Conservation (phyloP, 2,113 vertebrate genomes). For the Thermophis baileyi region DNA sequence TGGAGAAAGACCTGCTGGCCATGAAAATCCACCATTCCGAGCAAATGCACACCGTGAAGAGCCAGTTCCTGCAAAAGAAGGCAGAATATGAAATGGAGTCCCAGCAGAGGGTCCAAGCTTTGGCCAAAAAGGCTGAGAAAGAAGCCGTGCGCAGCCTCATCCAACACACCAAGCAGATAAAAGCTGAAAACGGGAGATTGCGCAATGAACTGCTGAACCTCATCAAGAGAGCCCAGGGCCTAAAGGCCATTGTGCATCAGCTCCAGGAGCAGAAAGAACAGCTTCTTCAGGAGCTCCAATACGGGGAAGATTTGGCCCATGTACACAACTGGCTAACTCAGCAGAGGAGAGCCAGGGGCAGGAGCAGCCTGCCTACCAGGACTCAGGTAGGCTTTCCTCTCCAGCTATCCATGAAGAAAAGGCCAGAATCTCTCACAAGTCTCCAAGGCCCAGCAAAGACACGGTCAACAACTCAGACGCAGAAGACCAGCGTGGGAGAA, state of each 20-base stretch:
- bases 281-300: slow-evolving; percentile 49
- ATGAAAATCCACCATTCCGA: slow-evolving; percentile 62
- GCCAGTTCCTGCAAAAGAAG: slow-evolving; percentile 58
- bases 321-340: slow-evolving; percentile 27
- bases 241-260: slow-evolving; percentile 34
- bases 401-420: not conserved
- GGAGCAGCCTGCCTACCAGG: no score
- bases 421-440: not conserved
- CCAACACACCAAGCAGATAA: slow-evolving; percentile 46
- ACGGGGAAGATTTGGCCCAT: slow-evolving; percentile 1
- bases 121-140: slow-evolving; percentile 51
- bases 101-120: slow-evolving; percentile 42
- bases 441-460: not conserved
- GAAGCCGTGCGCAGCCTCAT: slow-evolving; percentile 55
- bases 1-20: slow-evolving; percentile 63
- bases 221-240: slow-evolving; percentile 40
- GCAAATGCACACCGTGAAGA: slow-evolving; percentile 51
- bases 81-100: slow-evolving; percentile 56
- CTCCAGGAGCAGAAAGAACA: slow-evolving; percentile 56
- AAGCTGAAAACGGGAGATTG: slow-evolving; percentile 55
- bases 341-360: not conserved
- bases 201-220: slow-evolving; percentile 55
- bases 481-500: not conserved
- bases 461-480: not conserved
- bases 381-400: not conserved